These are phyloP conservation scores for Meiosimyza decipiens DNA, from an alignment of 2,888 invertebrate genomes.

Conservation along the genomic window DNA sequence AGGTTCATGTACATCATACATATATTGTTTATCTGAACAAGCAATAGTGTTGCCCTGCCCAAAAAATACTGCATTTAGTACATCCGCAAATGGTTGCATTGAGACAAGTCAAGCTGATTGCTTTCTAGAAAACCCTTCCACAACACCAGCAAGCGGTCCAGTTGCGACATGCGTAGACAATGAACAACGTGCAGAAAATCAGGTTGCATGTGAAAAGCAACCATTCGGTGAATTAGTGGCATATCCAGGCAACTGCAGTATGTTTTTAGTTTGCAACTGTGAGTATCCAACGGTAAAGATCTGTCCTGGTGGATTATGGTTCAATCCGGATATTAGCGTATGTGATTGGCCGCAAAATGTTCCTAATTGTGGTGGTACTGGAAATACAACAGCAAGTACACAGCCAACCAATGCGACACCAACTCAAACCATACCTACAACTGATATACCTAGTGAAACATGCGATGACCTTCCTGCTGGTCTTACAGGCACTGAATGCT, in stretches of 20 bases:
- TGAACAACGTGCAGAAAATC: slow-evolving; percentile 48
- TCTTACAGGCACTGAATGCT: slow-evolving; percentile 26
- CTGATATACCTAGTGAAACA: slow-evolving; percentile 40
- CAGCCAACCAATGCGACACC: slow-evolving; percentile 37
- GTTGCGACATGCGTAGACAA: slow-evolving; percentile 43
- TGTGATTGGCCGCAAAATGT: slow-evolving; percentile 53
- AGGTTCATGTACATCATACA: slow-evolving; percentile 31
- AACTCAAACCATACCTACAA: slow-evolving; percentile 18
- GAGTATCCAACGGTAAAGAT: slow-evolving; percentile 50
- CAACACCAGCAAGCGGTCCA: background rate
- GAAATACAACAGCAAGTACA: background rate
- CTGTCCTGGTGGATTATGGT: slow-evolving; percentile 49
- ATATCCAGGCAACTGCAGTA: slow-evolving; percentile 54
- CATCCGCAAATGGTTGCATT: slow-evolving; percentile 31
- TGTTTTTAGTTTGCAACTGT: slow-evolving; percentile 55
- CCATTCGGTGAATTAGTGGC: slow-evolving; percentile 49
- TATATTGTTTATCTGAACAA: slow-evolving; percentile 38
- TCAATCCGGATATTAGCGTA: slow-evolving; percentile 46
- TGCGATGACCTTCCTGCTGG: slow-evolving; percentile 32
- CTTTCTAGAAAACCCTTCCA: background rate
- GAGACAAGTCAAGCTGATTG: slow-evolving; percentile 22
- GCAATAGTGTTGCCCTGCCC: slow-evolving; percentile 40
- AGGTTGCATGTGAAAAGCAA: slow-evolving; percentile 46
- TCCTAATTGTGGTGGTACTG: background rate
- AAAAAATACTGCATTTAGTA: slow-evolving; percentile 37